Conservation (phyloP, 2,113 vertebrate genomes). For the Sinocyclocheilus rhinocerous region DNA sequence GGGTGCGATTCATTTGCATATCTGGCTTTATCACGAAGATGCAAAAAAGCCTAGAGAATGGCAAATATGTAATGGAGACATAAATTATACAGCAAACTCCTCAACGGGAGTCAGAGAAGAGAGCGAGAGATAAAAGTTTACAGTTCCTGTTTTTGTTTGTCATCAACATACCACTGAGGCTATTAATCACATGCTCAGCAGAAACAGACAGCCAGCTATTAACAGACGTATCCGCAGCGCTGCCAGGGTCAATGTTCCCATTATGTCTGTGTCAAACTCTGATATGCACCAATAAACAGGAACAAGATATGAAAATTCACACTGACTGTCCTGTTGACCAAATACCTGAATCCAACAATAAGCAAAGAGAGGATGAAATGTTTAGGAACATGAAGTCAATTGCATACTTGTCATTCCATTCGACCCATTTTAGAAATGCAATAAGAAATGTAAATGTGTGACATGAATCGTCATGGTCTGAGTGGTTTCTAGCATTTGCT, state of each 20-base stretch:
- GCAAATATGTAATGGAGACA: conserved; percentile 56
- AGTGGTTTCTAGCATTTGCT: neutral
- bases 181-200: conserved; percentile 69
- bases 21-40: neutral
- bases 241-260: conserved; percentile 66
- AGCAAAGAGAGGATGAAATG: conserved; percentile 24
- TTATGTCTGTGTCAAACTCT: conserved; percentile 56
- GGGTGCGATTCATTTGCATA: neutral
- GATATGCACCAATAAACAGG: conserved; percentile 69
- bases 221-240: conserved; percentile 68
- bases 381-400: conserved; percentile 5
- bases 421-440: neutral
- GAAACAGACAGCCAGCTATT: conserved; percentile 67
- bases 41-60: conserved; percentile 14
- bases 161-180: conserved; percentile 67
- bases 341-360: conserved; percentile 18
- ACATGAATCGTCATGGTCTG: neutral
- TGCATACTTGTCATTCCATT: conserved; percentile 4
- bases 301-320: conserved; percentile 55
- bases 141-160: conserved; percentile 82
- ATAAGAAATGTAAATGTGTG: neutral
- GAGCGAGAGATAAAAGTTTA: conserved; percentile 70
- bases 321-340: conserved; percentile 30
- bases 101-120: conserved; percentile 61
- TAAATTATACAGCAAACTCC: conserved; percentile 65